These are phyloP conservation scores for Leptopilina boulardi DNA, from an alignment of 1,140 invertebrate genomes.

Conservation along the genomic window DNA sequence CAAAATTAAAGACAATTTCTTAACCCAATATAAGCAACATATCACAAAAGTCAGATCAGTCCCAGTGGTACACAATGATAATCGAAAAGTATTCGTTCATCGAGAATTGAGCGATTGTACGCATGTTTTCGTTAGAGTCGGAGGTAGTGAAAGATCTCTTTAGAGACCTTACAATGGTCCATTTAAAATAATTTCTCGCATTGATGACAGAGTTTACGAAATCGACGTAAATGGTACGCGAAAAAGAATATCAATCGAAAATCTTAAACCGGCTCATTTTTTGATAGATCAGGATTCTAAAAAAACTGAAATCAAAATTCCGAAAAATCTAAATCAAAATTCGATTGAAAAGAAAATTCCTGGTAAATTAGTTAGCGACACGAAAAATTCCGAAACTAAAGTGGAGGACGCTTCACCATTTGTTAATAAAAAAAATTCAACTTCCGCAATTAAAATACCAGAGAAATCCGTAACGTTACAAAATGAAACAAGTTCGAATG, in stretches of 20 bases:
- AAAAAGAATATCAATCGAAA: not conserved
- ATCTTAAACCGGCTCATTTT: conserved; percentile 27
- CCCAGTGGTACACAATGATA: not conserved
- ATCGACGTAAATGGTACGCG: conserved; percentile 11
- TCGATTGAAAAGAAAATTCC: not conserved
- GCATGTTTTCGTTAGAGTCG: not conserved
- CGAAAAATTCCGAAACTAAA: not conserved
- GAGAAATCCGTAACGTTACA: not conserved
- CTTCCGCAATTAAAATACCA: not conserved
- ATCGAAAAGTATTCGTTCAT: not conserved
- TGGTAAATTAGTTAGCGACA: not conserved
- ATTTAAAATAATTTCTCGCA: not conserved
- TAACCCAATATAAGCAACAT: conserved; percentile 35
- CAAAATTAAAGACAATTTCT: conserved; percentile 16
- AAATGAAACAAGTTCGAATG: not conserved
- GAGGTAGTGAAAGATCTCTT: not conserved
- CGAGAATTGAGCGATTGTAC: not conserved
- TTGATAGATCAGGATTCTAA: not conserved
- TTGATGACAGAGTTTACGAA: not conserved
- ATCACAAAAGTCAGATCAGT: conserved; percentile 43
- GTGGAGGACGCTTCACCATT: not conserved
- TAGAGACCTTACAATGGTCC: conserved; percentile 31
- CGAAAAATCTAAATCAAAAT: not conserved
- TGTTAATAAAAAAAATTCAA: not conserved
- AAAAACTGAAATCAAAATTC: no score